Evolutionary conservation across 2,888 invertebrate genomes (phyloP), one percentile per base, ranked within the genome.

Genomic region (Leucoma salicis): DNA sequence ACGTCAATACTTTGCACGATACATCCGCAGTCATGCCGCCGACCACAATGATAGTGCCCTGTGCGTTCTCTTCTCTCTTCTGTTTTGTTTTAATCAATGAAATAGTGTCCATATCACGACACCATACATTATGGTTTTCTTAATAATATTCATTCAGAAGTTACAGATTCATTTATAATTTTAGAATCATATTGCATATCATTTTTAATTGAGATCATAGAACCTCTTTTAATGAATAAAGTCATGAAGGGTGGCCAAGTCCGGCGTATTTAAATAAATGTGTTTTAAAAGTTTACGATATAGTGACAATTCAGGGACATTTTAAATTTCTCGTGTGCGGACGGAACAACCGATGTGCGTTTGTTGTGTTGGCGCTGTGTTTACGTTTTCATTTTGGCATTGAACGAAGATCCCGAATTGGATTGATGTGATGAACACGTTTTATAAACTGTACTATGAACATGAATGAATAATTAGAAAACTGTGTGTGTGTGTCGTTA

Each of bases 11-110:
- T 63, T 68, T 68, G 70, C 74, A 70, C 74, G 66, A 62, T 61
- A 66, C 65, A 60, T 66, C 71, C 74, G 77, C 75, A 81, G 77
- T 68, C 79, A 89, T 89, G 89, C 89, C 89, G 76, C 89, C 89
- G 61, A 88, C 88, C 54, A 84, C 89, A 63, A 88, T 87, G 84
- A 82, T 89, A 73, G 88, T 89, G 75, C 87, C 84, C 74, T 89
- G 88, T 88, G 79, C 83, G 89, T 89, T 70, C 68, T 50, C 49
- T 56, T 42, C 61, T 60, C 6, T 41, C 45, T 50, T 44, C 11
- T 51, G 28, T 44, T 46, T 39, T 46, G 29, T 41, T 48, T 48
- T 46, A 31, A 40, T 65, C 45, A 57, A 57, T 66, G 49, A 61
- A 55, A 57, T 53, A 35, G 28, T 56, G 28, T 42, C 34, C 11